phyloP scores from a whole-genome alignment of 92 coral and sea anemone species.

The Zoanthus sansibaricus region DNA sequence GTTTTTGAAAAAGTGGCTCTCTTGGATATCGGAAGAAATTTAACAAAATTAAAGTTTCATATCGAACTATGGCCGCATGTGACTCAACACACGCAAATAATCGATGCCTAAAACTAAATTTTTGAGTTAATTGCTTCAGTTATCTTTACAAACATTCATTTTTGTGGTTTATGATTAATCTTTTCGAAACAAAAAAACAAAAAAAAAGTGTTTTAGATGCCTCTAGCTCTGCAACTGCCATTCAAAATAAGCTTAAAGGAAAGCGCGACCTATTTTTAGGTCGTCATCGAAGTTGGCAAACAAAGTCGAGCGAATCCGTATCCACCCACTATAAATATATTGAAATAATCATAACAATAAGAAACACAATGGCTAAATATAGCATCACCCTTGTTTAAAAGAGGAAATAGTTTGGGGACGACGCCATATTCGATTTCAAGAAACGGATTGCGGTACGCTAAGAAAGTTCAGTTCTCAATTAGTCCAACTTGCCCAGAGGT shows the following conservation, averaged over 20 bases:
- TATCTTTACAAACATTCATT: not conserved
- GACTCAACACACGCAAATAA: not conserved
- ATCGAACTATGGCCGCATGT: not conserved
- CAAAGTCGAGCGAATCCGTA: not conserved
- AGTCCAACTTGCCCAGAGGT: not conserved
- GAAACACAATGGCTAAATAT: conserved; percentile 30
- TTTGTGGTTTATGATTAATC: not conserved
- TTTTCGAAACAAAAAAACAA: not conserved
- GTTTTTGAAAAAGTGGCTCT: not conserved
- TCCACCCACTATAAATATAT: conserved; percentile 20
- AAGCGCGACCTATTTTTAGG: conserved; percentile 25
- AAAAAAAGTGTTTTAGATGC: not conserved
- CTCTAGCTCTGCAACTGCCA: not conserved
- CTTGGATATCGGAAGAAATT: too few species aligned
- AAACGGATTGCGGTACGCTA: not conserved
- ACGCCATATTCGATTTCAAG: conserved; percentile 19
- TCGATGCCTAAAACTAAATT: not conserved
- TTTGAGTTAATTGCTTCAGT: not conserved
- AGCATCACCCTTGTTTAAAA: conserved; percentile 27
- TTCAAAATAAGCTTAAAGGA: not conserved
- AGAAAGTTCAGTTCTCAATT: not conserved
- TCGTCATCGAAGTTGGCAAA: conserved; percentile 12
- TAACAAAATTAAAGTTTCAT: not conserved
- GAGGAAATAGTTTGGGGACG: conserved; percentile 18
- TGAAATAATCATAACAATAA: conserved; percentile 32